Conservation (phyloP, 2,113 vertebrate species). For the Chionomys nivalis region DNA sequence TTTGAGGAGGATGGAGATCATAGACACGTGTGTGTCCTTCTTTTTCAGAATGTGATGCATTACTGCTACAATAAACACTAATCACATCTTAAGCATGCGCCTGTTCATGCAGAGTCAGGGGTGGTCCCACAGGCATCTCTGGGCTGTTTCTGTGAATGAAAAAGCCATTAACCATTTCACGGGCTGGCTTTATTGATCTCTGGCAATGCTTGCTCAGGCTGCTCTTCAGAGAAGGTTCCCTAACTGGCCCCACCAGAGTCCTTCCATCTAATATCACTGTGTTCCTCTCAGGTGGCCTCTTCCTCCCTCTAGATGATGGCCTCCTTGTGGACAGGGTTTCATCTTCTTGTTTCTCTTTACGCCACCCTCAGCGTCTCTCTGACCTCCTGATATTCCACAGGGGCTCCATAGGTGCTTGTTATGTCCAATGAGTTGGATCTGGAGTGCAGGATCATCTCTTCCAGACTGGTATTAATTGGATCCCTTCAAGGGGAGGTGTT, state of each 20-base stretch:
- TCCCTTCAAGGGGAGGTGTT: not conserved
- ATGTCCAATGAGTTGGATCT: constrained; percentile 14
- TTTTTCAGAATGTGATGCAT: not conserved
- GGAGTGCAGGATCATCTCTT: not conserved
- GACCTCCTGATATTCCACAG: not conserved
- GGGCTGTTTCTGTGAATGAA: constrained; percentile 58
- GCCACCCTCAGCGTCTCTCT: not conserved
- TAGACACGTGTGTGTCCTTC: not conserved
- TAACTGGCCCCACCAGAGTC: not conserved
- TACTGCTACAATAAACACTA: constrained; percentile 33
- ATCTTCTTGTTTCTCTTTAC: not conserved
- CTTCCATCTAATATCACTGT: not conserved
- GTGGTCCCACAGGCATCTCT: constrained; percentile 38
- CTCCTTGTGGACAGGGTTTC: constrained; percentile 26
- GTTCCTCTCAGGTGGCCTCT: not conserved
- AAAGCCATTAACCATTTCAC: constrained; percentile 53
- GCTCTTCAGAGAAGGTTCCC: constrained; percentile 32
- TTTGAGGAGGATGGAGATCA: constrained; percentile 5
- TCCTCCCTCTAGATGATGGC: not conserved
- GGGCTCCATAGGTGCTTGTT: not conserved
- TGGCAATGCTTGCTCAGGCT: not conserved
- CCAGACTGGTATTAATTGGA: not conserved
- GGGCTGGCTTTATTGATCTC: constrained; percentile 53
- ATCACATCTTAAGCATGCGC: constrained; percentile 31
- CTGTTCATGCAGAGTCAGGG: not conserved